phyloP scores from a whole-genome alignment of 1,140 invertebrate species.

The Melanaphis sacchari region DNA sequence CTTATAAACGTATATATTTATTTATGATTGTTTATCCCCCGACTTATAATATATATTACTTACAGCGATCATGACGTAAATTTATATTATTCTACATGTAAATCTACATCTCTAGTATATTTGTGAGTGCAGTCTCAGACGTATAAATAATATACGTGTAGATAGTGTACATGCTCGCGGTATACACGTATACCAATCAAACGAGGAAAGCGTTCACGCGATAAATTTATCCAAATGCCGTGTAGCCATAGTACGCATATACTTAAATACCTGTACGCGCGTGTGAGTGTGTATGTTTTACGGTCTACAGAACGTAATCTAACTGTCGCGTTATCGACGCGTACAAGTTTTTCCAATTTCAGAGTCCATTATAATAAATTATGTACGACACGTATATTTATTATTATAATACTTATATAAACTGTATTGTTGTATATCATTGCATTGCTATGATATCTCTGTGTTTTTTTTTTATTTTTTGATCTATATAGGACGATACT shows the following conservation, averaged over 20 bases:
- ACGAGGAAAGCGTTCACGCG: not conserved
- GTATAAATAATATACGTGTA: not conserved
- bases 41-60: not conserved
- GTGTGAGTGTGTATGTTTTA: not conserved
- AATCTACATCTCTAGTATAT: not conserved
- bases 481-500: not conserved
- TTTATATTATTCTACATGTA: not conserved
- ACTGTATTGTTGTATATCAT: not conserved
- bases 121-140: not conserved
- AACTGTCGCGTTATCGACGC: constrained; percentile 1
- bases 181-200: not conserved
- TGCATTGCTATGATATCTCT: not conserved
- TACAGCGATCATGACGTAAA: not conserved
- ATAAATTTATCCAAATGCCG: not conserved
- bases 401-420: not conserved
- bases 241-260: not conserved
- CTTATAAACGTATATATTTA: not conserved
- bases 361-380: not conserved
- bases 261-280: not conserved
- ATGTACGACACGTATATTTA: not conserved
- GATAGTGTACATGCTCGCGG: not conserved
- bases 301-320: not conserved
- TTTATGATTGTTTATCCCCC: not conserved
- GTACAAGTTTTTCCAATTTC: constrained; percentile 40
- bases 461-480: not conserved